Base-by-base conservation (phyloP, 2,888 invertebrate genomes). In the Hemithea aestivaria region DNA sequence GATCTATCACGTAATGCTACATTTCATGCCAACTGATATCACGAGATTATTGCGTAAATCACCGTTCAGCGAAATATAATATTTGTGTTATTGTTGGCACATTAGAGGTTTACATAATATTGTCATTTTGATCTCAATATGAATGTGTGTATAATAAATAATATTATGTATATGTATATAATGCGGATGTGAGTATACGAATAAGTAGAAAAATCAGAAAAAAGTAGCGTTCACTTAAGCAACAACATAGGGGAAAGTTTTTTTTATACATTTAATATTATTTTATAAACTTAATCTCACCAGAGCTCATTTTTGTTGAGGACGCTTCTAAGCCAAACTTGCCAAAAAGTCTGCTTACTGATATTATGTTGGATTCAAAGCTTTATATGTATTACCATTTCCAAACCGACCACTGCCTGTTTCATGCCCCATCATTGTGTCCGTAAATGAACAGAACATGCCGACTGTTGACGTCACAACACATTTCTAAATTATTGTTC, bases 321-420 rank as follows among this genome's bases (percentile, higher is more conserved):
- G n/a, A n/a, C n/a, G n/a, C n/a, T n/a, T n/a, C n/a, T n/a, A n/a
- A n/a, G n/a, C n/a, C n/a, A n/a, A n/a, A n/a, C n/a, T n/a, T n/a
- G n/a, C n/a, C n/a, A n/a, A n/a, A n/a, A n/a, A n/a, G n/a, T n/a
- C n/a, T n/a, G n/a, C n/a, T n/a, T n/a, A n/a, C n/a, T n/a, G n/a
- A n/a, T n/a, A n/a, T n/a, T n/a, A 43, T 39, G 39, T 33, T 34
- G 48, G 55, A 54, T 52, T 51, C 56, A 55, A 66, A n/a, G n/a
- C n/a, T n/a, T 67, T 68, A 68, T 70, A 67, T 67, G 64, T 69
- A 53, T 58, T 61, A 49, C 58, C 49, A 56, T 60, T 57, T 52
- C 53, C 52, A 55, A 56, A 16, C 16, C 5, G 16, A 16, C 2
- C 5, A 57, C 50, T 58, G 40, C 45, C 34, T 43, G 45, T 52